Evolutionary conservation across 2,888 invertebrate genomes (phyloP).

Genomic region (Drosophila mimica): DNA sequence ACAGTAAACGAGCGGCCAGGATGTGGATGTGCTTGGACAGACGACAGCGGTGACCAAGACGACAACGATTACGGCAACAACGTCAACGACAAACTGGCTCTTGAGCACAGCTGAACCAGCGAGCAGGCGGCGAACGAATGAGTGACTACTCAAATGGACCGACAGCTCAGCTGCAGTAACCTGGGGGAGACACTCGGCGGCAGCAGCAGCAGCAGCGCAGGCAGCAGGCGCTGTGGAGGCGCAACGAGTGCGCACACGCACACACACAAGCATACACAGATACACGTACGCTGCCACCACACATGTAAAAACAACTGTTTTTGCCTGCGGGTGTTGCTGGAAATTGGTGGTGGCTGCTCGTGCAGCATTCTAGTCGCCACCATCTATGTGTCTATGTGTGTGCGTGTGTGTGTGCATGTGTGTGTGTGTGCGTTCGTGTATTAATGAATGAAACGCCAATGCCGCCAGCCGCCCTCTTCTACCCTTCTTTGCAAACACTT

Average conservation of each 20-base stretch:
- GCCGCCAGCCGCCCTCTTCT: constrained; percentile 50
- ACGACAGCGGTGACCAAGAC: constrained; percentile 32
- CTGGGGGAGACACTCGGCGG: constrained; percentile 50
- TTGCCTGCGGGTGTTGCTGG: constrained; percentile 63
- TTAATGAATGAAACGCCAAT: constrained; percentile 79
- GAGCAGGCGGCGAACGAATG: constrained; percentile 79
- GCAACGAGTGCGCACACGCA: constrained; percentile 78
- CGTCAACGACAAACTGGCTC: constrained; percentile 55
- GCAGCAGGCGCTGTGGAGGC: constrained; percentile 65
- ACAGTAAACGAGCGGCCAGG: constrained; percentile 34
- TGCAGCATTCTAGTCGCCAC: constrained; percentile 68
- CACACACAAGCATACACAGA: constrained; percentile 43
- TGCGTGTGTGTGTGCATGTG: constrained; percentile 6
- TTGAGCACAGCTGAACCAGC: constrained; percentile 79
- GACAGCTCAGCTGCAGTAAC: constrained; percentile 72
- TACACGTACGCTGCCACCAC: constrained; percentile 15
- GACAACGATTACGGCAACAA: constrained; percentile 21
- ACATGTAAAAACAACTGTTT: constrained; percentile 48
- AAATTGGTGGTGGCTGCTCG: constrained; percentile 62
- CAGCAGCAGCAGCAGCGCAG: constrained; percentile 33
- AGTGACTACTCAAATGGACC: constrained; percentile 78
- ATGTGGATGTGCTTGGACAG: constrained; percentile 35
- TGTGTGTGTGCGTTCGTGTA: constrained; percentile 49
- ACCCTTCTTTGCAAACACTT: constrained; percentile 19
- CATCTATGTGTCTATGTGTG: neutral